Evolutionary conservation across 2,888 invertebrate species (phyloP).

Genomic region (Dorcus parallelipipedus): DNA sequence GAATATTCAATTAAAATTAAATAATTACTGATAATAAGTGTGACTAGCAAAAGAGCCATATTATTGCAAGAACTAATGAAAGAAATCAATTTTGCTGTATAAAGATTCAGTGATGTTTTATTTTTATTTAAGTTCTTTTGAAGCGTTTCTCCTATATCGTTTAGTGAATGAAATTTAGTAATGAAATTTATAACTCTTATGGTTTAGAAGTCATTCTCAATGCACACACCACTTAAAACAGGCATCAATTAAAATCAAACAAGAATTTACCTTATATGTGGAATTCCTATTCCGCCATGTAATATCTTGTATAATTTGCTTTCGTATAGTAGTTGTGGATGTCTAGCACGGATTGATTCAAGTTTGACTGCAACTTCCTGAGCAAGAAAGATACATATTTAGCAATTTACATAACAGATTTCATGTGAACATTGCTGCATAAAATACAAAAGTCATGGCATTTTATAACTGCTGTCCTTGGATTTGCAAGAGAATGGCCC

Average conservation of each 20-base stretch:
- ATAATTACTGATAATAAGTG: too few species aligned
- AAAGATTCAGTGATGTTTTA: too few species aligned
- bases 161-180: too few species aligned
- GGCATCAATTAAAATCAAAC: not conserved
- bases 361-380: slow-evolving; percentile 99
- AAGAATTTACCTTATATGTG: slow-evolving; percentile 81
- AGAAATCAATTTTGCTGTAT: too few species aligned
- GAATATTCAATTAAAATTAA: too few species aligned
- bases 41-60: too few species aligned
- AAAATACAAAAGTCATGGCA: not conserved
- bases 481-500: slow-evolving; percentile 22
- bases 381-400: slow-evolving; percentile 32
- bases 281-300: slow-evolving; percentile 95
- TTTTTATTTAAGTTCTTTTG: too few species aligned
- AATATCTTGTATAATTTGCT: slow-evolving; percentile 98
- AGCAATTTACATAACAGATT: not conserved
- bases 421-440: not conserved
- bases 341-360: slow-evolving; percentile 93
- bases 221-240: not conserved
- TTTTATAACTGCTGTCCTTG: slow-evolving; percentile 17
- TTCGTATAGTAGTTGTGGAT: slow-evolving; percentile 98
- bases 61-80: too few species aligned
- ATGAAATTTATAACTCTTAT: too few species aligned
- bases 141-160: too few species aligned
- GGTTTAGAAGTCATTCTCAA: too few species aligned